phyloP scores from a whole-genome alignment of 2,888 invertebrate genomes.

The Lutraria lutraria region DNA sequence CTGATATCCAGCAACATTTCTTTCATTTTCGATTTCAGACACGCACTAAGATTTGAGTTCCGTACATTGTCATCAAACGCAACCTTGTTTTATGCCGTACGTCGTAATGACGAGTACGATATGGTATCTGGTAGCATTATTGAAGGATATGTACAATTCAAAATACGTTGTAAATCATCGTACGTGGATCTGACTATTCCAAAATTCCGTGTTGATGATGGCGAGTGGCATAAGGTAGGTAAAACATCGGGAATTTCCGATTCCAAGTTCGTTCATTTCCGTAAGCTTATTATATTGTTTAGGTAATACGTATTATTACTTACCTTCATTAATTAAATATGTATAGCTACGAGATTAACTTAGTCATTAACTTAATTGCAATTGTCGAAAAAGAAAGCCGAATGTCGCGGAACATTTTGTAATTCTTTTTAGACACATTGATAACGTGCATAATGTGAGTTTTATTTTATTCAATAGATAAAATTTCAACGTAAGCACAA shows the following conservation, averaged over 20 bases:
- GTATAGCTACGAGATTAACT: no score
- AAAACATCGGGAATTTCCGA: neutral
- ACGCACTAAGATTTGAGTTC: slow-evolving; percentile 72
- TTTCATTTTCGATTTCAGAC: slow-evolving; percentile 61
- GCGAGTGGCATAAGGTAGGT: slow-evolving; percentile 73
- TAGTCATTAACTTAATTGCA: neutral
- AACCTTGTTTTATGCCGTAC: slow-evolving; percentile 70
- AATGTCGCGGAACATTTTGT: no score
- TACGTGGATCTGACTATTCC: slow-evolving; percentile 71
- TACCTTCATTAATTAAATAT: neutral
- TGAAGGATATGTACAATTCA: slow-evolving; percentile 69
- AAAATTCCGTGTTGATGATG: slow-evolving; percentile 62
- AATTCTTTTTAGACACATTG: no score
- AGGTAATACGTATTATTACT: no score
- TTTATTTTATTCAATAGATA: slow-evolving; percentile 59
- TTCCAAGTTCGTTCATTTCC: neutral
- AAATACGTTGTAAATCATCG: slow-evolving; percentile 70
- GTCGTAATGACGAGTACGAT: slow-evolving; percentile 63
- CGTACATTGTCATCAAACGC: slow-evolving; percentile 66
- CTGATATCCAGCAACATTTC: neutral
- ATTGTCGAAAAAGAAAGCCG: neutral
- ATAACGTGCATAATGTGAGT: neutral
- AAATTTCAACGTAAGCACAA: slow-evolving; percentile 64
- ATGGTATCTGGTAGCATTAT: slow-evolving; percentile 70
- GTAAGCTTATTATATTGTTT: neutral